Evolutionary conservation across 2,888 invertebrate species (phyloP), one percentile per base, ranked within the genome.

Genomic region (Anagyrus pseudococci): DNA sequence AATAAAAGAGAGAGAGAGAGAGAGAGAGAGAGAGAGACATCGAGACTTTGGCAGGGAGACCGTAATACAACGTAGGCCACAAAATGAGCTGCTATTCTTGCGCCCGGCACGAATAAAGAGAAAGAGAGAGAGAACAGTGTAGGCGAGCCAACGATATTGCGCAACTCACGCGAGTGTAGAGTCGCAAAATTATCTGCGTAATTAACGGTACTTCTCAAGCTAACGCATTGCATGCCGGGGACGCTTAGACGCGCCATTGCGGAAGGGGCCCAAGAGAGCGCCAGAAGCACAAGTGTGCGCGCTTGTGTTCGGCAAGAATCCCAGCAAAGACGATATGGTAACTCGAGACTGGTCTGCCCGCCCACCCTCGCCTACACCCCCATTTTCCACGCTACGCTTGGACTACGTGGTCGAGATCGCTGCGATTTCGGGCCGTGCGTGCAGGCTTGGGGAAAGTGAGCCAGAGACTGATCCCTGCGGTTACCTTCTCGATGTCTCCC

Each of bases 201-300:
- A 80, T 79, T 80, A 80, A 80, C 79, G 78, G 77, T 77, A 78
- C 77, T 78, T 79, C 80, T 79, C 77, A 77, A 77, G 76, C 75
- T 78, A 77, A 79, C 75, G 77, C 76, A 79, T 79, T 78, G 78
- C 79, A 77, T 77, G 78, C 76, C 74, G 76, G 74, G 71, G 73
- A 72, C 66, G 70, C 69, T 74, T 75, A 75, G 78, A 75, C 71
- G 62, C 74, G 72, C 61, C 70, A 69, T 69, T 71, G 72, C n/a
- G 1, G 7, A 15, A 19, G 40, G 40, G 0, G 15, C 47, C 2
- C 29, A 44, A 25, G 23, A 41, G 65, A 73, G 73, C 70, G 73
- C 73, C 74, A 74, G 73, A 70, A 72, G 69, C 8, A 8, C 8
- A 37, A 2, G 15, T 8, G 8, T 15, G 15, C 33, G 33, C 29